Percentiles rank a stretch among this genome's conserved stretches.
phyloP scores from a whole-genome alignment of 2,888 invertebrate genomes.

The Andrena dorsata region DNA sequence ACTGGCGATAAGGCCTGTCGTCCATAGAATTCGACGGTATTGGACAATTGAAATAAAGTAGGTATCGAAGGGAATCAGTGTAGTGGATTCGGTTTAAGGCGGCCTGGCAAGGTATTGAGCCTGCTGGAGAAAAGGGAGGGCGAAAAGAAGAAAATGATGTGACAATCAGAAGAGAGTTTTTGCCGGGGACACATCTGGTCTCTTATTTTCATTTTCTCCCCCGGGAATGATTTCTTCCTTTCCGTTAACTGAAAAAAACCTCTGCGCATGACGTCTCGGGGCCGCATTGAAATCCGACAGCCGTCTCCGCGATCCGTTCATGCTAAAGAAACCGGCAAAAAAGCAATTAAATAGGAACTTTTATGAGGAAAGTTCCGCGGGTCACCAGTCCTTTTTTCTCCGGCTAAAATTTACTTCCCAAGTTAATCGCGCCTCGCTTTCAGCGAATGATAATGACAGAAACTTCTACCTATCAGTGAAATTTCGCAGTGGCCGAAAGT shows the following conservation, averaged over 20 bases:
- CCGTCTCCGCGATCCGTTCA: slow-evolving; percentile 36
- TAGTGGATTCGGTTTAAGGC: slow-evolving; percentile 20
- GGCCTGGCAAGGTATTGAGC: slow-evolving; percentile 42
- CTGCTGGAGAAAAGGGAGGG: slow-evolving; percentile 24
- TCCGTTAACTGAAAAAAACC: slow-evolving; percentile 61
- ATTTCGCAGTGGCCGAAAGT: slow-evolving; percentile 28
- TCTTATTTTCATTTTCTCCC: slow-evolving; percentile 76
- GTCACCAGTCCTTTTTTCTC: slow-evolving; percentile 13
- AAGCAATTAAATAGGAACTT: slow-evolving; percentile 58
- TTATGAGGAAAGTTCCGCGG: slow-evolving; percentile 29
- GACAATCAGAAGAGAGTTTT: slow-evolving; percentile 70
- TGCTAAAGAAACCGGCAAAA: slow-evolving; percentile 33
- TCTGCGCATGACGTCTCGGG: slow-evolving; percentile 46
- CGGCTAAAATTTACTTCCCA: slow-evolving; percentile 41
- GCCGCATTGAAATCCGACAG: slow-evolving; percentile 12
- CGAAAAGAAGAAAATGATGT: slow-evolving; percentile 66
- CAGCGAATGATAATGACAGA: slow-evolving; percentile 39
- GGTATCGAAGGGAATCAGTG: slow-evolving; percentile 1
- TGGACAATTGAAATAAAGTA: not conserved
- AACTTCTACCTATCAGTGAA: slow-evolving; percentile 24
- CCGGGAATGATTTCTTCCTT: slow-evolving; percentile 70
- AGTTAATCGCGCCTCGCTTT: slow-evolving; percentile 18
- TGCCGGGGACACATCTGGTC: slow-evolving; percentile 73
- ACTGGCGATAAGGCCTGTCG: not conserved
- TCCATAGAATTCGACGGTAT: not conserved